Evolutionary conservation across 2,797 vertebrate genomes (phyloP).

Genomic region (Tokudaia tokunoshimensis): DNA sequence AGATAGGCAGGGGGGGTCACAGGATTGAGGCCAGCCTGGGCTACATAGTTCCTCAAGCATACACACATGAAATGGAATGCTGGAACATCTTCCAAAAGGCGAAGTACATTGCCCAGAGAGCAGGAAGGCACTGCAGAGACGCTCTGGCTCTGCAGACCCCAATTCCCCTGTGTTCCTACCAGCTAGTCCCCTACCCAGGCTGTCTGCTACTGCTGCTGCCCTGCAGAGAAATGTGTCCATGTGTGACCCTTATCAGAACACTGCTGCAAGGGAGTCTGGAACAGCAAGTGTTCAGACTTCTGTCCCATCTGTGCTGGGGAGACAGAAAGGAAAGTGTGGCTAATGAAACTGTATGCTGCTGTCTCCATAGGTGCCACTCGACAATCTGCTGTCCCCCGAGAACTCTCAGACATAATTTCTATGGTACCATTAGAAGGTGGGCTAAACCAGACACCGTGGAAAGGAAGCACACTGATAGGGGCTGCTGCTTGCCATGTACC

Average conservation of each 20-base stretch:
- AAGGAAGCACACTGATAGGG: background rate
- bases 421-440: background rate
- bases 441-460: background rate
- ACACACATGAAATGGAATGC: too few relatives aligned
- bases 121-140: accelerated
- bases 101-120: accelerated
- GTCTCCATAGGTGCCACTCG: too few relatives aligned
- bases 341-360: background rate
- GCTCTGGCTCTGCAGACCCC: background rate
- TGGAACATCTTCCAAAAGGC: background rate
- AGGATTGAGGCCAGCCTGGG: background rate
- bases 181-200: background rate
- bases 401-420: background rate
- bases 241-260: background rate
- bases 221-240: background rate
- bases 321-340: background rate
- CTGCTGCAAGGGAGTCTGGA: background rate
- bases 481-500: background rate
- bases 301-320: too few relatives aligned
- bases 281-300: background rate
- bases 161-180: background rate
- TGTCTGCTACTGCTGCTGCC: background rate
- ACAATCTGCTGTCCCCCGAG: too few relatives aligned
- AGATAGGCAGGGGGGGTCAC: background rate
- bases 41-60: too few relatives aligned